Conservation (phyloP, 92 coral and sea anemone species). For the Heliopora coerulea region DNA sequence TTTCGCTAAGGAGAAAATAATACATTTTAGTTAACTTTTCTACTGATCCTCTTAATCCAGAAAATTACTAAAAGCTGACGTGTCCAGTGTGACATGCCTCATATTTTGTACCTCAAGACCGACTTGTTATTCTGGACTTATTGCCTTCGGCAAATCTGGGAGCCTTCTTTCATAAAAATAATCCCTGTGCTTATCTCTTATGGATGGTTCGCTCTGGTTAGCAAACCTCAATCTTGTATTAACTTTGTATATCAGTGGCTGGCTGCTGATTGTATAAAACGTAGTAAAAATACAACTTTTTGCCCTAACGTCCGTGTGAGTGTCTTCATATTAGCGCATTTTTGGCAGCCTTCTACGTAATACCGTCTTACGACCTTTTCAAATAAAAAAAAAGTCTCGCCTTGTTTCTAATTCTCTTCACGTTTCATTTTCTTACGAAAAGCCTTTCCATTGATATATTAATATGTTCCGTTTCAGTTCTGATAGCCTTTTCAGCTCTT, state of each 20-base stretch:
- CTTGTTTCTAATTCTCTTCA: too few species aligned
- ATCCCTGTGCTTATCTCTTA: not conserved
- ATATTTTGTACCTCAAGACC: not conserved
- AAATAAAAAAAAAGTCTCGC: too few species aligned
- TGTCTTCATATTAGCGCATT: not conserved
- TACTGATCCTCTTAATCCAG: slow-evolving; percentile 31
- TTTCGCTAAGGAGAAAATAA: slow-evolving; percentile 13
- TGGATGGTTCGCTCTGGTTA: slow-evolving; percentile 14
- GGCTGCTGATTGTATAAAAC: slow-evolving; percentile 34
- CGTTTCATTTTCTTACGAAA: too few species aligned
- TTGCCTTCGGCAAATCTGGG: too few species aligned
- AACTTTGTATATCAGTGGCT: slow-evolving; percentile 26
- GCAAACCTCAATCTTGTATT: slow-evolving; percentile 6
- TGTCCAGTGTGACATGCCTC: not conserved
- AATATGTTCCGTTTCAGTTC: too few species aligned
- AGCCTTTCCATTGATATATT: too few species aligned
- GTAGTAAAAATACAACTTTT: slow-evolving; percentile 23
- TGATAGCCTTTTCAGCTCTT: too few species aligned
- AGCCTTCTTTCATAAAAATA: not conserved
- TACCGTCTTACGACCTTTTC: too few species aligned
- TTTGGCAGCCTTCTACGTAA: too few species aligned
- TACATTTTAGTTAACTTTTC: slow-evolving; percentile 29
- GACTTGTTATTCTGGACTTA: too few species aligned
- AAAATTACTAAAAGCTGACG: too few species aligned
- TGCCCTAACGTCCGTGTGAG: slow-evolving; percentile 17